These are phyloP conservation scores for Edolisoma coerulescens DNA, from an alignment of 2,113 vertebrate species.

Conservation along the genomic window DNA sequence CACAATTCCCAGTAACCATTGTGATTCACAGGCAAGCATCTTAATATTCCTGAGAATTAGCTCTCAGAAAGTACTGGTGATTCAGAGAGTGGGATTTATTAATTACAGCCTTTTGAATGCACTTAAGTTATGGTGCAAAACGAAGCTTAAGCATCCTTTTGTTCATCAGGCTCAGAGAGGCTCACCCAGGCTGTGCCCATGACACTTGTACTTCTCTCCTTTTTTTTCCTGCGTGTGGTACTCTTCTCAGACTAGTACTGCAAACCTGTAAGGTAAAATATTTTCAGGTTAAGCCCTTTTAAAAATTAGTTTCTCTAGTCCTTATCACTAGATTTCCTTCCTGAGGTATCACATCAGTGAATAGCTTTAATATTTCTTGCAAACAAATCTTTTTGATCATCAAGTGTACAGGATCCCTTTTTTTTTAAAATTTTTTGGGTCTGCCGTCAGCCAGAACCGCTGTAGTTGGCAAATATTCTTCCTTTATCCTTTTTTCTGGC, in stretches of 20 bases:
- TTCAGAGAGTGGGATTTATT: conserved; percentile 31
- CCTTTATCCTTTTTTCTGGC: background rate
- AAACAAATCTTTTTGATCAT: background rate
- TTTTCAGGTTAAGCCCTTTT: background rate
- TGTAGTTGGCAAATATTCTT: background rate
- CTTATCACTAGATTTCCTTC: background rate
- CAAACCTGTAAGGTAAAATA: background rate
- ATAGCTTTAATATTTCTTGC: background rate
- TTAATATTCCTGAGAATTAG: background rate
- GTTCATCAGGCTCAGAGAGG: background rate
- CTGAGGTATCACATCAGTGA: background rate
- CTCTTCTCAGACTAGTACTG: background rate
- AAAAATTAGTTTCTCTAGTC: background rate
- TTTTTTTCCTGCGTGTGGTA: background rate
- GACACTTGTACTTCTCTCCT: background rate
- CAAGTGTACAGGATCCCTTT: background rate
- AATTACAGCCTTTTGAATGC: background rate
- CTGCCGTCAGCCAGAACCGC: background rate
- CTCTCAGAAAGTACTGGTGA: background rate
- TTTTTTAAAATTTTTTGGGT: background rate
- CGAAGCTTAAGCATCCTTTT: background rate
- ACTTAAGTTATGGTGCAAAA: background rate
- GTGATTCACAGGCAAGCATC: conserved; percentile 6
- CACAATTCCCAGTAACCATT: background rate
- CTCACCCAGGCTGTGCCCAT: background rate